Evolutionary conservation across 2,113 vertebrate genomes (phyloP).

Genomic region (Equus quagga): DNA sequence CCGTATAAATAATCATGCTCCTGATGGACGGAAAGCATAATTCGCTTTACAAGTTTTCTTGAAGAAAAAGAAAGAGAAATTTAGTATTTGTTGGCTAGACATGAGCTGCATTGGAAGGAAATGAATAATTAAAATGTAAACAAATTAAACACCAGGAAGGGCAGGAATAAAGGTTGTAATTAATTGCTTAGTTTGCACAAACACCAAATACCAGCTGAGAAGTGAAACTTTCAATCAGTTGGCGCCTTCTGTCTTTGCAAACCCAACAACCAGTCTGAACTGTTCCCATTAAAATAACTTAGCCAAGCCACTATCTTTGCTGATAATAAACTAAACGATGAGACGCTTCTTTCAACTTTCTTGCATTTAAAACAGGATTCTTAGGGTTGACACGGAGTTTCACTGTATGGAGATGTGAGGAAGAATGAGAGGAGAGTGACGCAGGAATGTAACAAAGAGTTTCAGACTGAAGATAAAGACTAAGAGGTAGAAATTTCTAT

Average conservation of each 20-base stretch:
- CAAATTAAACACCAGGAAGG: neutral
- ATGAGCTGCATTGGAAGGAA: neutral
- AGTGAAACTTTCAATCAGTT: neutral
- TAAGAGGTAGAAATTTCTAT: neutral
- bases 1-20: neutral
- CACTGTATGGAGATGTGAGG: neutral
- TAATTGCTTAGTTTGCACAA: neutral
- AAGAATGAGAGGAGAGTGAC: neutral
- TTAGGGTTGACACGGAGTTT: neutral
- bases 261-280: neutral
- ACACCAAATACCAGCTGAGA: neutral
- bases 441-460: neutral
- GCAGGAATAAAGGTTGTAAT: neutral
- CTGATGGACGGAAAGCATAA: neutral
- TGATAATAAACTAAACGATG: neutral
- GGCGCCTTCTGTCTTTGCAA: neutral
- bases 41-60: constrained; percentile 36
- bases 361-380: neutral
- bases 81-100: neutral
- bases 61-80: constrained; percentile 55
- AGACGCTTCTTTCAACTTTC: neutral
- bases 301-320: neutral
- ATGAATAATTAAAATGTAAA: constrained; percentile 53
- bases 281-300: neutral
- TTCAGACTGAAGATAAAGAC: neutral